Conservation (phyloP, 2,113 vertebrate genomes). For the Erpornis zantholeuca region DNA sequence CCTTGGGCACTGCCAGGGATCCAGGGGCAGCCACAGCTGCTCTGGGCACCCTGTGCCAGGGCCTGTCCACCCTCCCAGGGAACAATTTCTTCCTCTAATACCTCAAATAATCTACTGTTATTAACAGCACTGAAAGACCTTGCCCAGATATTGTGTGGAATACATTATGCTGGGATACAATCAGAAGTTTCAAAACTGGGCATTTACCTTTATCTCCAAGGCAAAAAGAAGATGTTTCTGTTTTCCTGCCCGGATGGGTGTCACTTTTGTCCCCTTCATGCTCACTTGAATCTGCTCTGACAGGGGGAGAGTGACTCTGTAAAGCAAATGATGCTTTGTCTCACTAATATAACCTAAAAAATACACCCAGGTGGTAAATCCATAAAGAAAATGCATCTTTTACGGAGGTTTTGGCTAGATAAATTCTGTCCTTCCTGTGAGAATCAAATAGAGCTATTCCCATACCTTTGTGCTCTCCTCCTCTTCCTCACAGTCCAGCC, state of each 20-base stretch:
- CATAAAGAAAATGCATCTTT: neutral
- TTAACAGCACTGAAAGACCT: neutral
- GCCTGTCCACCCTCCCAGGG: accelerated
- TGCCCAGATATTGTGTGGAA: neutral
- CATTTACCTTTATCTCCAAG: neutral
- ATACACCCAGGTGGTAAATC: neutral
- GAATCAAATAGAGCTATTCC: neutral
- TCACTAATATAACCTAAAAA: neutral
- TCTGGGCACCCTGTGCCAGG: neutral
- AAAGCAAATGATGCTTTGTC: neutral
- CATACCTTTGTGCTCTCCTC: conserved; percentile 46
- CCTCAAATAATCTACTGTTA: neutral
- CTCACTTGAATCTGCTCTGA: neutral
- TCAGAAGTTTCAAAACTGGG: neutral
- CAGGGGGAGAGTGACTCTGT: neutral
- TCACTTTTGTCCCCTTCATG: neutral
- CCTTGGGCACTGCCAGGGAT: neutral
- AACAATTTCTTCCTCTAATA: neutral
- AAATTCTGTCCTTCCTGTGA: neutral
- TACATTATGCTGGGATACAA: neutral
- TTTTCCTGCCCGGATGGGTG: neutral
- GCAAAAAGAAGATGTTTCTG: neutral
- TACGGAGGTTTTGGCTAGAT: neutral
- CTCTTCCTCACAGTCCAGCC: conserved; percentile 73
- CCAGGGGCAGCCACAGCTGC: neutral